A percentile compares a stretch with the other conserved stretches of the same genome.
Conservation (phyloP, 2,888 invertebrate species). For the Brenthis hecate region DNA sequence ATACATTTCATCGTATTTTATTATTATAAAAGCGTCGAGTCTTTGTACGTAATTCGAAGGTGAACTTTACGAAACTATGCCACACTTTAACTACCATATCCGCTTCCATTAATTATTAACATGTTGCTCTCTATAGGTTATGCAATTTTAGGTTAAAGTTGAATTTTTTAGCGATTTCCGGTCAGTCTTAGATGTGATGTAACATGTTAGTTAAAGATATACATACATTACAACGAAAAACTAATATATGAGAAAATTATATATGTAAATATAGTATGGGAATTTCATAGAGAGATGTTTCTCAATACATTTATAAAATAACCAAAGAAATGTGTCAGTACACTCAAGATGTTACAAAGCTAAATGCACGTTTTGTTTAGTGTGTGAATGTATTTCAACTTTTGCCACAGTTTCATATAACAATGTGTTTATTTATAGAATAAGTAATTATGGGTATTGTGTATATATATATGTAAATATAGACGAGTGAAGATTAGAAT, state of each 20-base stretch:
- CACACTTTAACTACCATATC: constrained; percentile 4
- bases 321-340: too few relatives aligned
- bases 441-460: too few relatives aligned
- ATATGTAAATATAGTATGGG: neutral
- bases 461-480: too few relatives aligned
- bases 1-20: too few relatives aligned
- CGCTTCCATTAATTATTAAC: constrained; percentile 11
- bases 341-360: too few relatives aligned
- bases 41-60: too few relatives aligned
- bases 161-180: constrained; percentile 4
- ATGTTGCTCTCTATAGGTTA: constrained; percentile 6
- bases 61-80: constrained; percentile 1
- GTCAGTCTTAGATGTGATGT: constrained; percentile 1
- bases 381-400: too few relatives aligned
- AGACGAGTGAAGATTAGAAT: too few relatives aligned
- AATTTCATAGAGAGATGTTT: constrained; percentile 2
- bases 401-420: too few relatives aligned
- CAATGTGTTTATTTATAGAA: too few relatives aligned
- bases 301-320: neutral
- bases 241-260: neutral
- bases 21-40: too few relatives aligned
- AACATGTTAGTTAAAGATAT: constrained; percentile 1
- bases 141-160: constrained; percentile 22
- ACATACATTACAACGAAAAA: neutral
- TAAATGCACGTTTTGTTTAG: too few relatives aligned